Conservation (phyloP, 2,888 invertebrate species). For the Acronicta leporina region DNA sequence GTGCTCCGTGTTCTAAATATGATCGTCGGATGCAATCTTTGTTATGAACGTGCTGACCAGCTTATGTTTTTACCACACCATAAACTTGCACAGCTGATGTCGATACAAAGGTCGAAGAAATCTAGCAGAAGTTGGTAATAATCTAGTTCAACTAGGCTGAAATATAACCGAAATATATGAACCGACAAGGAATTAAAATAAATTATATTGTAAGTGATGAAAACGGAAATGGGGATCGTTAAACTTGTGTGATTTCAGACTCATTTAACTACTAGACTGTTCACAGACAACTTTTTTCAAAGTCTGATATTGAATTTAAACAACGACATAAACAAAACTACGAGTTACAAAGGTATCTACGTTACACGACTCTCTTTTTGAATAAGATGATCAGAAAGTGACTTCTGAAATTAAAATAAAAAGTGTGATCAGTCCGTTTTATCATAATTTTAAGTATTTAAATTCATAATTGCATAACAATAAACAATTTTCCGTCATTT, state of each 20-base stretch:
- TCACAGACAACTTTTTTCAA: constrained; percentile 12
- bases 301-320: constrained; percentile 2
- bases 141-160: too few species aligned
- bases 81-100: too few species aligned
- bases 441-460: too few species aligned
- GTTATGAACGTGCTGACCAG: too few species aligned
- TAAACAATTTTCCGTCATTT: too few species aligned
- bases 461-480: too few species aligned
- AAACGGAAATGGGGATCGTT: constrained; percentile 14
- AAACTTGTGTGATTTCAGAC: constrained; percentile 4
- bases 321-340: constrained; percentile 9
- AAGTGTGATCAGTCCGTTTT: too few species aligned
- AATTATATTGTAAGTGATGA: not conserved
- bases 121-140: too few species aligned
- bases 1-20: too few species aligned
- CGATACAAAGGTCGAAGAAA: too few species aligned
- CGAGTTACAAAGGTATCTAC: not conserved
- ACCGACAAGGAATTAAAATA: constrained; percentile 1
- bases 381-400: not conserved
- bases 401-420: not conserved
- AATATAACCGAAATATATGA: constrained; percentile 2
- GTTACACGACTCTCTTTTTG: constrained; percentile 1
- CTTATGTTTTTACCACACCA: too few species aligned
- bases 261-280: constrained; percentile 10
- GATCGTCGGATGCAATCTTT: too few species aligned